A percentile compares a stretch with the other conserved stretches of the same genome.
phyloP scores from a whole-genome alignment of 2,113 vertebrate species.

The Blennius ocellaris region DNA sequence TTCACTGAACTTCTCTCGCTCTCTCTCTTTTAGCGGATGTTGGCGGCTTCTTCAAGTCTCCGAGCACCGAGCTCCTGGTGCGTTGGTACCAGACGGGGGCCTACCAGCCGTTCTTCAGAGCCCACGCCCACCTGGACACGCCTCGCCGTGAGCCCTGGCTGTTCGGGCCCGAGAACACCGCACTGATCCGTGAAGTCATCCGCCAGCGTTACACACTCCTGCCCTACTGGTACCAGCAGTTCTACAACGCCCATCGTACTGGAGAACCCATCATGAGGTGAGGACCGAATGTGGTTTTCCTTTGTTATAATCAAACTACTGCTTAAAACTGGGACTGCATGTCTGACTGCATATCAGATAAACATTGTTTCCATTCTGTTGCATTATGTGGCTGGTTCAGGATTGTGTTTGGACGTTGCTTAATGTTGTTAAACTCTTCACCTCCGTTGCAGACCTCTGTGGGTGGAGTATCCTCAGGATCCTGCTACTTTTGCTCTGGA shows the following conservation, averaged over 20 bases:
- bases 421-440: background rate
- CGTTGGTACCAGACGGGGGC: constrained; percentile 94
- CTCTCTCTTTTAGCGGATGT: constrained; percentile 85
- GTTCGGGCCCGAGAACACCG: constrained; percentile 86
- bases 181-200: constrained; percentile 85
- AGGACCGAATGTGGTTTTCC: constrained; percentile 12
- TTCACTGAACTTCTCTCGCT: background rate
- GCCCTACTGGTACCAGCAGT: constrained; percentile 92
- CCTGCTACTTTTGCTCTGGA: constrained; percentile 86
- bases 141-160: constrained; percentile 93
- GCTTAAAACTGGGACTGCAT: too few species aligned
- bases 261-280: constrained; percentile 92
- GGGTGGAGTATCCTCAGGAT: constrained; percentile 91
- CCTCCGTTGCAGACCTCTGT: constrained; percentile 84
- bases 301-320: too few species aligned
- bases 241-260: constrained; percentile 84
- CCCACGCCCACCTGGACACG: constrained; percentile 93
- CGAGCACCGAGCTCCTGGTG: constrained; percentile 88
- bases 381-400: too few species aligned
- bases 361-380: too few species aligned
- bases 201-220: constrained; percentile 89
- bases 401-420: too few species aligned
- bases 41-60: constrained; percentile 92
- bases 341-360: too few species aligned
- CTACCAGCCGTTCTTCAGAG: constrained; percentile 92